Evolutionary conservation across 2,888 invertebrate species (phyloP).

Genomic region (Apamea epomidion): DNA sequence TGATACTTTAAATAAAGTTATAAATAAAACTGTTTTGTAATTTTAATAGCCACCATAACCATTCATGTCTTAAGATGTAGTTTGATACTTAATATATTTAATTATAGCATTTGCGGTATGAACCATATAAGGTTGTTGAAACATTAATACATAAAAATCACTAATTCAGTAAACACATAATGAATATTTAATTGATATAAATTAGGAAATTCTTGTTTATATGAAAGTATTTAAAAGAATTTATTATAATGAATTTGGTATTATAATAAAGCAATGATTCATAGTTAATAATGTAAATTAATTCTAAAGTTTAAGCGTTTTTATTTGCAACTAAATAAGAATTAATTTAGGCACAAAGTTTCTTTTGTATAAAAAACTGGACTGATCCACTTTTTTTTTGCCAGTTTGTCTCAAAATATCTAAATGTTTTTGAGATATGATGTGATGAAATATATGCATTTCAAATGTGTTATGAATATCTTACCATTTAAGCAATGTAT

Average conservation of each 20-base stretch:
- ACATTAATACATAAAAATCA: conserved; percentile 34
- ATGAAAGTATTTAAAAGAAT: conserved; percentile 57
- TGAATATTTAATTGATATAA: conserved; percentile 63
- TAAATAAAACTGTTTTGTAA: conserved; percentile 28
- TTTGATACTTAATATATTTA: conserved; percentile 17
- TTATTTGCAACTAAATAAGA: conserved; percentile 56
- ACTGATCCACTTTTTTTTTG: conserved; percentile 17
- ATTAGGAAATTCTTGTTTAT: conserved; percentile 45
- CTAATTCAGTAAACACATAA: conserved; percentile 54
- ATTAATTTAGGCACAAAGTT: conserved; percentile 48
- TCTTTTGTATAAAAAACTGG: conserved; percentile 37
- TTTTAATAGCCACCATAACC: conserved; percentile 13
- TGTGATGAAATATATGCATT: conserved; percentile 65
- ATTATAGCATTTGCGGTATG: conserved; percentile 26
- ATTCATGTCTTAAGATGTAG: conserved; percentile 19
- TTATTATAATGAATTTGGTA: conserved; percentile 48
- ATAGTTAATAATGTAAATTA: conserved; percentile 58
- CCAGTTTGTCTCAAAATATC: background rate
- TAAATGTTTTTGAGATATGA: conserved; percentile 52
- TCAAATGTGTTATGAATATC: conserved; percentile 51
- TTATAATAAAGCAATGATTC: conserved; percentile 61
- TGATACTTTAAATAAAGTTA: conserved; percentile 27
- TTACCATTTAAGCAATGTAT: conserved; percentile 31
- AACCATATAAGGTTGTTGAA: conserved; percentile 28
- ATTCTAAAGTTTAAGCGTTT: conserved; percentile 57